Evolutionary conservation across 2,797 vertebrate genomes (phyloP), one percentile per base, ranked within the genome.

Genomic region (Anguilla pacifica): DNA sequence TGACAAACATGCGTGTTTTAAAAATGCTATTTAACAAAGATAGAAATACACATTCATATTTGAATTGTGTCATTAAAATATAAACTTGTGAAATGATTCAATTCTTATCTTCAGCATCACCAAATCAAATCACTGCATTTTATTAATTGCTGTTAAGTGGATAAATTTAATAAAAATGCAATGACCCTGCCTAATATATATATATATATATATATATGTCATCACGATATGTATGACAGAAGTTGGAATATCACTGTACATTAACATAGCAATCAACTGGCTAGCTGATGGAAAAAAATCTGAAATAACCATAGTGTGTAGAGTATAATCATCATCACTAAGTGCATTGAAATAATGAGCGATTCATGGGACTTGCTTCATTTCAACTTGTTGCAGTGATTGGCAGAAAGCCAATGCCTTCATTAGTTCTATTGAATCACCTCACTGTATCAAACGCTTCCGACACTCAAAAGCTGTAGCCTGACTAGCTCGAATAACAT

Each of bases 321-420:
- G 64, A 70, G 64, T 70, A 25, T 70, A n/a, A 70, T 70, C 25
- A 70, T 28, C n/a, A 70, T 28, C 64, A 70, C 3, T 46, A 79
- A 79, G 35, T 46, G 17, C 74, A 79, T 46, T 46, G 74, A 46
- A 46, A 46, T 79, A 79, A 79, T 79, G 17, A 79, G 39, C 6
- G 19, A 79, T 79, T 46, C 74, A 79, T 79, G 74, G 5, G 74
- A 43, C 70, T 72, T 72, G 72, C 72, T 35, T 39, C 70, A 74
- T 74, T 70, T 31, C 28, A 35, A 11, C 31, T 39, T 15, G 28
- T 39, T 6, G 70, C 28, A 17, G 28, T 72, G 70, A 39, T 39
- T 79, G 39, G 74, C 74, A 79, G 74, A 3, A 79, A 79, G 74
- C 74, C 35, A 79, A 22, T 79, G 74, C 74, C 39, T 79, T 79